Base-by-base conservation (phyloP, 2,888 invertebrate species). In the Podotricha telesiphe region DNA sequence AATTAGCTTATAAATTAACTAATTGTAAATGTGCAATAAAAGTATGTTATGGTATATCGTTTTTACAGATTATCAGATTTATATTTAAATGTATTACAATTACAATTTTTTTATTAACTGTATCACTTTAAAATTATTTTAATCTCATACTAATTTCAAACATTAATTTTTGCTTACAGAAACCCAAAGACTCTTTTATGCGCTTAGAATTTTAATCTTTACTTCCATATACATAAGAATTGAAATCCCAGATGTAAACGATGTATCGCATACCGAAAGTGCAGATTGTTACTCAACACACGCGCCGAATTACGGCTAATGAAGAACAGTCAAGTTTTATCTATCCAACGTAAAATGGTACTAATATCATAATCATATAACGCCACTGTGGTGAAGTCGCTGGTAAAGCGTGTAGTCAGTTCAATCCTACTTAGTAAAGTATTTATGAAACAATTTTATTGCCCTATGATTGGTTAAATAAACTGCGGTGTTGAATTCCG, bases 251-350 rank as follows among this genome's bases (percentile, higher is more conserved):
- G 40, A 58, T 59, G 28, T 28, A 55, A 19, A 1, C 10, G 4
- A 28, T 20, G 45, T 61, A 19, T 48, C 34, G 40, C 64, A 61
- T 59, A 53, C 28, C 51, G 22, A 45, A 65, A 56, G 28, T 61
- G 64, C 70, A 61, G 59, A 48, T 70, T 65, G 65, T 67, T 59
- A 61, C 67, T 70, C 70, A 55, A 65, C 48, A 68, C 67, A 70
- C 65, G 67, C 65, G 48, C 65, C 22, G 20, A 65, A 65, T 70
- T 64, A 67, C 48, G 48, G 64, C 61, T 70, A 68, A 71, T 65
- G 68, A 68, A 68, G 67, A 61, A 65, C 68, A 55, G 61, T 62
- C 65, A 61, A 71, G 70, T 71, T 65, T 68, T 71, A 71, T 68
- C 70, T 68, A 65, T 48, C 45, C 34, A 45, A 67, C 37, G 34